These are phyloP conservation scores for Strongylocentrotus purpuratus DNA, from an alignment of 35 echinoderm and acorn worm genomes.

Conservation along the genomic window DNA sequence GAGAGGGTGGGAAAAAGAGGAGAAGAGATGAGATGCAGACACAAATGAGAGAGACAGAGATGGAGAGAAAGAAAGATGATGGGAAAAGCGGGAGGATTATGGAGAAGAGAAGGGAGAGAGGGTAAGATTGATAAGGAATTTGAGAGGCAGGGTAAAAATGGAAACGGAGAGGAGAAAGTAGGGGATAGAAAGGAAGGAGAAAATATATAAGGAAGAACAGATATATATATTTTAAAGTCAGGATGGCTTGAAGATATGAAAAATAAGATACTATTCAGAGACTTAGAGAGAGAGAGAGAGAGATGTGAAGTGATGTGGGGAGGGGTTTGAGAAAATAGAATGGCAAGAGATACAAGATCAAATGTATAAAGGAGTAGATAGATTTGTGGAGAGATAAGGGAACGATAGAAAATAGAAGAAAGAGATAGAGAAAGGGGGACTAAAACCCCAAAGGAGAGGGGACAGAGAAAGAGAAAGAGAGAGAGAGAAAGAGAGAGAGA, in stretches of 20 bases:
- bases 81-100: too few species aligned
- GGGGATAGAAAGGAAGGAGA: too few species aligned
- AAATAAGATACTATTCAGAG: background rate
- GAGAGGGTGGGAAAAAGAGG: background rate
- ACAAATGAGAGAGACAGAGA: background rate
- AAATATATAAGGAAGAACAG: background rate
- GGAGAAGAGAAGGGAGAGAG: too few species aligned
- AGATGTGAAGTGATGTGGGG: background rate
- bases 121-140: too few species aligned
- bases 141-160: too few species aligned
- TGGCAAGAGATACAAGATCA: background rate
- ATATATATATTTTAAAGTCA: background rate
- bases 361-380: background rate
- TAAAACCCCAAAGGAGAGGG: background rate
- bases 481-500: background rate
- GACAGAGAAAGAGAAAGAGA: background rate
- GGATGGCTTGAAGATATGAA: background rate
- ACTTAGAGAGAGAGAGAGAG: background rate
- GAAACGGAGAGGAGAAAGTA: too few species aligned
- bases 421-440: background rate
- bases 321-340: too few species aligned
- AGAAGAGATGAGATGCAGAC: background rate
- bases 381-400: background rate
- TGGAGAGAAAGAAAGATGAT: background rate
- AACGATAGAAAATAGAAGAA: background rate